Conservation (phyloP, 2,888 invertebrate species). For the Ophioninae sp. region DNA sequence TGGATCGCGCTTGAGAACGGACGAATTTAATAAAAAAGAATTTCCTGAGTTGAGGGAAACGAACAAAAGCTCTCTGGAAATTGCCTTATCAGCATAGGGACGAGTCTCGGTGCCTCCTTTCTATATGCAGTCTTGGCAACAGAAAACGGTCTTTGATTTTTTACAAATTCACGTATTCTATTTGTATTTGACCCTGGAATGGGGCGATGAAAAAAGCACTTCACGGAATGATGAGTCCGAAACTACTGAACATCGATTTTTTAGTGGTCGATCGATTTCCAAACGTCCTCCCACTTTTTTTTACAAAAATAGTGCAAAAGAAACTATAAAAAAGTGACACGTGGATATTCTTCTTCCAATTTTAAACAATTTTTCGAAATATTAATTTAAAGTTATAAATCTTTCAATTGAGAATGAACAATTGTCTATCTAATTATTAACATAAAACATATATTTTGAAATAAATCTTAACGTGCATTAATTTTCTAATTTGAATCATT, state of each 20-base stretch:
- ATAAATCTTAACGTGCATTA: too few relatives aligned
- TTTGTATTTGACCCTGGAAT: neutral
- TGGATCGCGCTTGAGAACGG: constrained; percentile 23
- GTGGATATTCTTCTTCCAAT: too few relatives aligned
- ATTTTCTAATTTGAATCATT: too few relatives aligned
- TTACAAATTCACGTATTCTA: constrained; percentile 12
- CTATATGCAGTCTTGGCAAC: constrained; percentile 32
- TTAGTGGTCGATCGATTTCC: neutral
- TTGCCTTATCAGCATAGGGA: constrained; percentile 12
- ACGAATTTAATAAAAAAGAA: constrained; percentile 43
- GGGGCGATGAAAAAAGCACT: neutral
- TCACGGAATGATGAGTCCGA: neutral
- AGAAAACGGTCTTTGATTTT: constrained; percentile 22
- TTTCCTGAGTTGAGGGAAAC: constrained; percentile 34
- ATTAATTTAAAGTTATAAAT: too few relatives aligned
- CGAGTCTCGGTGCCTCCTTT: constrained; percentile 9
- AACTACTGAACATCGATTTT: neutral
- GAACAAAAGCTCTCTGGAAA: constrained; percentile 42
- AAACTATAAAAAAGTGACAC: too few relatives aligned
- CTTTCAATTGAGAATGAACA: too few relatives aligned
- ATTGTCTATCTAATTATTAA: too few relatives aligned
- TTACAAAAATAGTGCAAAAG: too few relatives aligned
- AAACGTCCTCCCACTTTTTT: neutral
- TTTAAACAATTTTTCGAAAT: too few relatives aligned
- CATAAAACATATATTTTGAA: too few relatives aligned